Percentiles rank a stretch among this genome's conserved stretches.
Evolutionary conservation across 2,113 vertebrate genomes (phyloP).

Genomic region (Mesocricetus auratus): DNA sequence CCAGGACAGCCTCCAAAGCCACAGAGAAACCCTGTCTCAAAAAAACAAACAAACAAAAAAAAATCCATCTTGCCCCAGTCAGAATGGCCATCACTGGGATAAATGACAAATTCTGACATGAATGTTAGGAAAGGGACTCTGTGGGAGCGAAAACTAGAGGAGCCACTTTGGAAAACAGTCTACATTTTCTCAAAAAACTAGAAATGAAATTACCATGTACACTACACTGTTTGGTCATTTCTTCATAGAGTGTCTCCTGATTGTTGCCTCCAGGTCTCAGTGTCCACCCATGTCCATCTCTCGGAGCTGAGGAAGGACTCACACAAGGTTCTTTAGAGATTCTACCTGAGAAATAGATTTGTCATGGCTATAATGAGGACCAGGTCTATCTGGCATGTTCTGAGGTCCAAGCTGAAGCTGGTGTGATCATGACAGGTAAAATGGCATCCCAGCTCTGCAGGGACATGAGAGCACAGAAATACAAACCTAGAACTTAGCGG

Average conservation of each 20-base stretch:
- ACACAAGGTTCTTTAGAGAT: not conserved
- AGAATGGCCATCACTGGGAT: not conserved
- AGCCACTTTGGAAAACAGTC: not conserved
- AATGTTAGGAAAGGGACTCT: not conserved
- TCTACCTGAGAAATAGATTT: not conserved
- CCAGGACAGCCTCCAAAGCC: too few relatives aligned
- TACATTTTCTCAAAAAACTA: not conserved
- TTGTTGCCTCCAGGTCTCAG: not conserved
- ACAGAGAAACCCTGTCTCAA: too few relatives aligned
- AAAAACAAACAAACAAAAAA: too few relatives aligned
- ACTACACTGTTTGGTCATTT: not conserved
- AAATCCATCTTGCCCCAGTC: not conserved
- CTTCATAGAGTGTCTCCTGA: not conserved
- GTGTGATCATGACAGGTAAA: not conserved
- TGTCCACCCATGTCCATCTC: not conserved
- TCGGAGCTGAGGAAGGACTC: not conserved
- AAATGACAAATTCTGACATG: not conserved
- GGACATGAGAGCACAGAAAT: not conserved
- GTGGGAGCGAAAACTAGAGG: not conserved
- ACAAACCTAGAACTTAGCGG: not conserved
- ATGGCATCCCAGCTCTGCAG: not conserved
- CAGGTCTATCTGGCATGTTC: not conserved
- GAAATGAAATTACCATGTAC: not conserved
- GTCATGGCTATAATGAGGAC: not conserved
- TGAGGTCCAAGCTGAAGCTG: not conserved